A percentile compares a stretch with the other conserved stretches of the same genome.
Evolutionary conservation across 2,113 vertebrate species (phyloP).

Genomic region (Lophura nycthemera): DNA sequence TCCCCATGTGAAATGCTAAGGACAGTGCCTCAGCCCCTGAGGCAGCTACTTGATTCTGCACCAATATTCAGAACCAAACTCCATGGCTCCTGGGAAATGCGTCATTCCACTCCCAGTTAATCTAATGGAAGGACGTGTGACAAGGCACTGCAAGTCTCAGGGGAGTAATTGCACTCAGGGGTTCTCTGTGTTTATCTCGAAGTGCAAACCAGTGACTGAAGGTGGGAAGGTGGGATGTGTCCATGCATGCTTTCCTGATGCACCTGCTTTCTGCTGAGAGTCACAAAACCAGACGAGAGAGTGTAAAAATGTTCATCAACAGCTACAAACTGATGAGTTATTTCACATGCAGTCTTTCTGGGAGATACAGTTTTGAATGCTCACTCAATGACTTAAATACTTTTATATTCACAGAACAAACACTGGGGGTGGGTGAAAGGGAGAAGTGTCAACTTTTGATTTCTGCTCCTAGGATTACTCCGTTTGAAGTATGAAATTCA

Average conservation of each 20-base stretch:
- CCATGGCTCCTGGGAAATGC: not conserved
- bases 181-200: not conserved
- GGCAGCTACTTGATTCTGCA: fast-evolving
- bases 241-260: fast-evolving
- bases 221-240: not conserved
- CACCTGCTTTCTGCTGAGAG: not conserved
- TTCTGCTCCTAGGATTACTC: not conserved
- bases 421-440: not conserved
- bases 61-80: not conserved
- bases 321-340: not conserved
- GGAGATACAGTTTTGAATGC: not conserved
- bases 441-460: not conserved
- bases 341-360: not conserved
- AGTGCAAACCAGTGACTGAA: not conserved
- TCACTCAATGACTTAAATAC: not conserved
- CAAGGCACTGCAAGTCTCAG: not conserved
- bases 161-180: not conserved
- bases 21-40: fast-evolving
- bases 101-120: not conserved
- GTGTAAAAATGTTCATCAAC: not conserved
- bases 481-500: not conserved
- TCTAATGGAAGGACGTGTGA: not conserved
- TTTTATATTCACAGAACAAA: not conserved
- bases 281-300: not conserved
- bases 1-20: not conserved